These are phyloP conservation scores for Uria aalge DNA, from an alignment of 2,113 vertebrate species.

Conservation along the genomic window DNA sequence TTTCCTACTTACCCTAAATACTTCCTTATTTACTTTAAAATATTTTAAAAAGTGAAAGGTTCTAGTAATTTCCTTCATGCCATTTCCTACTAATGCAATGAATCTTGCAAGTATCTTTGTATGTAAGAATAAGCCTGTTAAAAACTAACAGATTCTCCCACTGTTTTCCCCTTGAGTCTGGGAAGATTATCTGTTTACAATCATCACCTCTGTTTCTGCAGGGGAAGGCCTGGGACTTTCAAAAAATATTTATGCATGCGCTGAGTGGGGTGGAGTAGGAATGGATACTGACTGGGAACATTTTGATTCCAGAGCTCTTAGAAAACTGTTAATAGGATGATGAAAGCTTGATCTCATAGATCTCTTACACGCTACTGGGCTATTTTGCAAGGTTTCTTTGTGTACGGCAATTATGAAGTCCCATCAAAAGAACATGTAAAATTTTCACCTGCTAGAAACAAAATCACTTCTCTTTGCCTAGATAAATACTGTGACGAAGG, in stretches of 20 bases:
- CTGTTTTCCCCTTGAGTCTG: neutral
- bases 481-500: neutral
- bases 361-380: neutral
- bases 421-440: neutral
- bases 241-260: neutral
- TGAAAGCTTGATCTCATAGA: slow-evolving; percentile 38
- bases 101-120: neutral
- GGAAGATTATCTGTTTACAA: neutral
- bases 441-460: neutral
- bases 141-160: neutral
- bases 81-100: neutral
- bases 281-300: neutral
- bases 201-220: neutral
- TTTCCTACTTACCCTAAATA: neutral
- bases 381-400: neutral
- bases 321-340: slow-evolving; percentile 40
- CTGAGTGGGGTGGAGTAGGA: slow-evolving; percentile 7
- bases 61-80: neutral
- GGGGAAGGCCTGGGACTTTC: neutral
- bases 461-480: neutral
- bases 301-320: slow-evolving; percentile 31
- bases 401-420: neutral
- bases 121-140: neutral
- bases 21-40: neutral
- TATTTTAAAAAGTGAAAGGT: neutral